Percentiles rank a stretch among this genome's conserved stretches.
phyloP scores from a whole-genome alignment of 2,888 invertebrate species.

The Athrips mouffetella region DNA sequence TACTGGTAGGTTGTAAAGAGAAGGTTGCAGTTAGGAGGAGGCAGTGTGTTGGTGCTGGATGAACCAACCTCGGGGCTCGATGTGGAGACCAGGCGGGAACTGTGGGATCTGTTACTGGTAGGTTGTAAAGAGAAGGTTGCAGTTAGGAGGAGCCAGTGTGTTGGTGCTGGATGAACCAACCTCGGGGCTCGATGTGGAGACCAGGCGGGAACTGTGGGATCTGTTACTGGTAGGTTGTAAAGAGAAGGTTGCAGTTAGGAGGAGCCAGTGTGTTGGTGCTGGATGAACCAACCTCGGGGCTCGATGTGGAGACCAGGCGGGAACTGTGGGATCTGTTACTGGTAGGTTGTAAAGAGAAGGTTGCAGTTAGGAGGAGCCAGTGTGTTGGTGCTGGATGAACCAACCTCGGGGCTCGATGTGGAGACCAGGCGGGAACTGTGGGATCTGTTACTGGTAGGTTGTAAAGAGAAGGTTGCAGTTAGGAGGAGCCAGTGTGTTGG shows the following conservation, averaged over 20 bases:
- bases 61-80: conserved; percentile 82
- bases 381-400: too few species aligned
- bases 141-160: conserved; percentile 84
- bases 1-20: conserved; percentile 79
- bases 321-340: conserved; percentile 44
- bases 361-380: too few species aligned
- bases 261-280: conserved; percentile 82
- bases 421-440: conserved; percentile 46
- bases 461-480: too few species aligned
- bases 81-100: conserved; percentile 43
- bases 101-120: conserved; percentile 44
- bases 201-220: conserved; percentile 47
- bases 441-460: conserved; percentile 39
- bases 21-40: conserved; percentile 87
- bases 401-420: conserved; percentile 71
- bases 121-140: conserved; percentile 86
- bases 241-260: conserved; percentile 87
- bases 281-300: conserved; percentile 85
- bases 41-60: conserved; percentile 82
- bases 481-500: too few species aligned
- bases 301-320: conserved; percentile 47
- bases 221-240: conserved; percentile 71
- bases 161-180: conserved; percentile 89
- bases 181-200: conserved; percentile 49
- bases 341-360: too few species aligned